Percentiles rank a stretch among this genome's conserved stretches.
Evolutionary conservation across 2,113 vertebrate genomes (phyloP).

Genomic region (Tricholaema leucomelas): DNA sequence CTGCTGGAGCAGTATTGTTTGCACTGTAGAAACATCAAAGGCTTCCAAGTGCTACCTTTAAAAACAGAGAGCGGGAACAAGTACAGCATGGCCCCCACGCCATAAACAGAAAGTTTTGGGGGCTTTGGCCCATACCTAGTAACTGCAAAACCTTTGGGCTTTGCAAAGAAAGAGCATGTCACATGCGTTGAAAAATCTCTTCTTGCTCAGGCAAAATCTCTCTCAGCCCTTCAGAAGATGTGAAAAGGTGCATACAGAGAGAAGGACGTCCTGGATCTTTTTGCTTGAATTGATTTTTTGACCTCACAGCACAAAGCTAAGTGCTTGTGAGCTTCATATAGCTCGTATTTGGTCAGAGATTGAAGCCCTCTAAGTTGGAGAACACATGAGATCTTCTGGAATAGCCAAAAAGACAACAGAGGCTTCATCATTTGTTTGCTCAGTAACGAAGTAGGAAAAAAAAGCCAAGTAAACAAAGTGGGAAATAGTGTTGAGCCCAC

Average conservation of each 20-base stretch:
- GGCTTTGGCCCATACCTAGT: background rate
- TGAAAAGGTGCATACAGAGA: background rate
- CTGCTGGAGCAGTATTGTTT: background rate
- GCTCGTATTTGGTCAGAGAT: background rate
- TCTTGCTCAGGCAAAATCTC: background rate
- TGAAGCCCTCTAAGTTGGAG: background rate
- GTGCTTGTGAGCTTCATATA: background rate
- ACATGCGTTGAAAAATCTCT: rapidly evolving
- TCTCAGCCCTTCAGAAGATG: background rate
- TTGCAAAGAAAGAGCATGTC: background rate
- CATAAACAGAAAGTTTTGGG: background rate
- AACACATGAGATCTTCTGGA: conserved; percentile 28
- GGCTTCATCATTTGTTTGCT: background rate
- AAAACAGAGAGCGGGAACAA: background rate
- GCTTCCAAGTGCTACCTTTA: background rate
- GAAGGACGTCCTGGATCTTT: background rate
- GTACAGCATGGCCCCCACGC: background rate
- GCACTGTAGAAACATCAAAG: conserved; percentile 33
- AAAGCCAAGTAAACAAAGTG: background rate
- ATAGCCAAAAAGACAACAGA: background rate
- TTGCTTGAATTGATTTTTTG: background rate
- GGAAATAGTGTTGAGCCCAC: background rate
- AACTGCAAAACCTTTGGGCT: background rate
- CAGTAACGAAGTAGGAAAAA: background rate
- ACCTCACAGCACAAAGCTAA: background rate